These are phyloP conservation scores for Calliphora vicina DNA, from an alignment of 1,140 invertebrate genomes.

Conservation along the genomic window DNA sequence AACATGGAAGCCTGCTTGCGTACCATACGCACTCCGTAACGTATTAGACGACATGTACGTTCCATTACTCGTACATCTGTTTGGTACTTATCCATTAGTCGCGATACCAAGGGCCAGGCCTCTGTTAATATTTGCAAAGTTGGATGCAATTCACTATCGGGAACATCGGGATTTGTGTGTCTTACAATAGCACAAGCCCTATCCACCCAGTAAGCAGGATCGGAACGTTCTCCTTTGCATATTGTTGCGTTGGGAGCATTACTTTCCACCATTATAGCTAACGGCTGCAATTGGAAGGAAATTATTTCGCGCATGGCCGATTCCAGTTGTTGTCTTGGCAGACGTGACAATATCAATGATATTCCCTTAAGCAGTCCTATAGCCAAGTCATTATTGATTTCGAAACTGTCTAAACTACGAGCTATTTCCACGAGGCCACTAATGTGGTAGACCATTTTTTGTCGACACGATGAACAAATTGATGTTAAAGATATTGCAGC, in stretches of 20 bases:
- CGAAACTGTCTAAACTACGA: constrained; percentile 79
- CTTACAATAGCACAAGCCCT: constrained; percentile 89
- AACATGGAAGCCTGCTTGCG: constrained; percentile 80
- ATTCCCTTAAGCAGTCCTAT: constrained; percentile 84
- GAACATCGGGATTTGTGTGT: constrained; percentile 73
- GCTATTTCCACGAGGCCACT: constrained; percentile 82
- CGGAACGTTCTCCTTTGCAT: constrained; percentile 67
- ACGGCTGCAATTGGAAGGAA: constrained; percentile 75
- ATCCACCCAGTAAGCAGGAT: constrained; percentile 94
- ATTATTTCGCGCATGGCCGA: constrained; percentile 81
- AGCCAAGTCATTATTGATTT: constrained; percentile 81
- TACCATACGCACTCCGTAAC: constrained; percentile 88
- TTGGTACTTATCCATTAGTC: constrained; percentile 78
- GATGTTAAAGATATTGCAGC: constrained; percentile 74
- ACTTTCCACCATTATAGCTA: constrained; percentile 67
- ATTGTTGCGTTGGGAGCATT: constrained; percentile 48
- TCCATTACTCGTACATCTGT: constrained; percentile 89
- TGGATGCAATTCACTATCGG: constrained; percentile 74
- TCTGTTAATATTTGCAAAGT: constrained; percentile 82
- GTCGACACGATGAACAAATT: constrained; percentile 80
- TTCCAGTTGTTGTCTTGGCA: constrained; percentile 72
- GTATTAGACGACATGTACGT: constrained; percentile 85
- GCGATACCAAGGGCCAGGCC: constrained; percentile 88
- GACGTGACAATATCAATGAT: constrained; percentile 71
- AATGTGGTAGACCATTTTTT: constrained; percentile 84